A percentile compares a stretch with the other conserved stretches of the same genome.
phyloP scores from a whole-genome alignment of 2,888 invertebrate genomes.

The Axea sp. region DNA sequence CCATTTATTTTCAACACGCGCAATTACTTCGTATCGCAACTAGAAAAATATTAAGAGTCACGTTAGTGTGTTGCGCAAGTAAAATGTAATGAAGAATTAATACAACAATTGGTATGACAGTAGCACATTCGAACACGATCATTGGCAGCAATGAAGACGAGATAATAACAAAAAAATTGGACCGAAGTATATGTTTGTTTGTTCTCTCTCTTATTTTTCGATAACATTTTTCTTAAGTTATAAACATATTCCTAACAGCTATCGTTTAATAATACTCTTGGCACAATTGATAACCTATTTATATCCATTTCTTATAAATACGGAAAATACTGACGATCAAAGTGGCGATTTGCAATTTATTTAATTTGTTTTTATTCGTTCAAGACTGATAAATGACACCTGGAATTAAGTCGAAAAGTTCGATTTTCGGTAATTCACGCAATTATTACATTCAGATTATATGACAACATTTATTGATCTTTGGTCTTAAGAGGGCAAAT shows the following conservation, averaged over 20 bases:
- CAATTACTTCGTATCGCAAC: slow-evolving; percentile 28
- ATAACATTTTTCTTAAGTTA: slow-evolving; percentile 25
- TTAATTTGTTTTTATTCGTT: slow-evolving; percentile 9
- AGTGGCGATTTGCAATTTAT: slow-evolving; percentile 35
- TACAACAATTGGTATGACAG: slow-evolving; percentile 35
- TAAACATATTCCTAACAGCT: slow-evolving; percentile 47
- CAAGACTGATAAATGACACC: slow-evolving; percentile 46
- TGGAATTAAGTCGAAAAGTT: slow-evolving; percentile 23
- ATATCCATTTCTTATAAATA: slow-evolving; percentile 55
- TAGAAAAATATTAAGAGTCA: slow-evolving; percentile 41
- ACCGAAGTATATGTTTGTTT: slow-evolving; percentile 9
- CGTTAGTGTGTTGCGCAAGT: slow-evolving; percentile 29
- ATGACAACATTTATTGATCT: slow-evolving; percentile 30
- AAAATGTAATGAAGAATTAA: slow-evolving; percentile 40
- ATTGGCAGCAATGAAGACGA: slow-evolving; percentile 45
- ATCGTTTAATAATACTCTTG: slow-evolving; percentile 57
- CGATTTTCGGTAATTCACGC: slow-evolving; percentile 17
- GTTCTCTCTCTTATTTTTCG: slow-evolving; percentile 1
- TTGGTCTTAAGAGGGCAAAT: slow-evolving; percentile 25
- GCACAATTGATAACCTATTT: slow-evolving; percentile 54
- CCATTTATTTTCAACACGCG: slow-evolving; percentile 25
- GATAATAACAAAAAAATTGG: slow-evolving; percentile 38
- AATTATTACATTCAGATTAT: slow-evolving; percentile 30
- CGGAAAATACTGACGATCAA: slow-evolving; percentile 57
- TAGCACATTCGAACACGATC: slow-evolving; percentile 43